These are phyloP conservation scores for Pseudomugil tenellus DNA, from an alignment of 2,797 vertebrate genomes.

Conservation along the genomic window DNA sequence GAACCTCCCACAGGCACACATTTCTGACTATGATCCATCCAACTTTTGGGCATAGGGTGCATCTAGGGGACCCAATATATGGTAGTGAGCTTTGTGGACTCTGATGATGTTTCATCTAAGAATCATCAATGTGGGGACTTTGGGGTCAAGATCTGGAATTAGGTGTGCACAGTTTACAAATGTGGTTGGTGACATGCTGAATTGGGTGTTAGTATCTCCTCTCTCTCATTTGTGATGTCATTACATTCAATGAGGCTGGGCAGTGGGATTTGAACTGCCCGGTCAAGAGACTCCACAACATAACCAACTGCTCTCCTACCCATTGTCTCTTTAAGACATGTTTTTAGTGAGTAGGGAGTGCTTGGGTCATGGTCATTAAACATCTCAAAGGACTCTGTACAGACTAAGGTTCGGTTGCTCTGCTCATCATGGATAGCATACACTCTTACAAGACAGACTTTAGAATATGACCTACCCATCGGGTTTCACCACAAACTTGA, in stretches of 20 bases:
- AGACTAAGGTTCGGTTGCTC: not conserved
- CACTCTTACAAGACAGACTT: constrained; percentile 7
- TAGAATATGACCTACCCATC: not conserved
- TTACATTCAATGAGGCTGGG: not conserved
- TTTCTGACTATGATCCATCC: constrained; percentile 11
- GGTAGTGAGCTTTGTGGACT: constrained; percentile 24
- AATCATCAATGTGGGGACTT: constrained; percentile 1
- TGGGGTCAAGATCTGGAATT: constrained; percentile 9
- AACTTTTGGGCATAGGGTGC: constrained; percentile 24
- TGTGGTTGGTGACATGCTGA: not conserved
- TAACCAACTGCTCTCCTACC: not conserved
- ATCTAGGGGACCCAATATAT: constrained; percentile 15
- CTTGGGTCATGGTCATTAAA: not conserved
- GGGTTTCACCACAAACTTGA: not conserved
- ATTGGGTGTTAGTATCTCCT: not conserved
- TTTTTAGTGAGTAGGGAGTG: not conserved
- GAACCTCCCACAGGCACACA: not conserved
- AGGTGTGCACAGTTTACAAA: not conserved
- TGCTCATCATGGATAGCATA: constrained; percentile 2
- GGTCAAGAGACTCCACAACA: not conserved
- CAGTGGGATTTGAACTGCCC: not conserved
- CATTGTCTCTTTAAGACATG: constrained; percentile 8
- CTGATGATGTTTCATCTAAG: constrained; percentile 19
- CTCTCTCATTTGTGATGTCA: not conserved
- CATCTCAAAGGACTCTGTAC: not conserved